Percentiles rank a stretch among this genome's conserved stretches.
Evolutionary conservation across 1,140 invertebrate genomes (phyloP).

Genomic region (Halictus rubicundus): DNA sequence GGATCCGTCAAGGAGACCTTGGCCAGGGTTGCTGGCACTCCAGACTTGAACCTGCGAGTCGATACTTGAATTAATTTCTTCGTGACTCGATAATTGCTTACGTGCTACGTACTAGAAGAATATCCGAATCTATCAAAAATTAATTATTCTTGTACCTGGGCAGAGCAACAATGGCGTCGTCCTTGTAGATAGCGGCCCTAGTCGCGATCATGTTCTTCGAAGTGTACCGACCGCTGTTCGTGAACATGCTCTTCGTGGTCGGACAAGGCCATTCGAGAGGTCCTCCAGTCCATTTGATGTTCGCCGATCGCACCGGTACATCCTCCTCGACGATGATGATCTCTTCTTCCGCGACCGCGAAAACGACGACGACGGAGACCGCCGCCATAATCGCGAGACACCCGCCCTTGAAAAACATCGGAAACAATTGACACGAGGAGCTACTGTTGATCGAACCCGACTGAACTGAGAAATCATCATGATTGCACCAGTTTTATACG

Average conservation of each 20-base stretch:
- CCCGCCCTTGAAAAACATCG: constrained; percentile 23
- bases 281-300: constrained; percentile 77
- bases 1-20: constrained; percentile 76
- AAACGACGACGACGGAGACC: constrained; percentile 27
- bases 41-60: constrained; percentile 75
- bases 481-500: constrained; percentile 64
- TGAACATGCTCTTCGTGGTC: constrained; percentile 80
- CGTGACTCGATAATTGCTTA: no score
- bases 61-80: no score
- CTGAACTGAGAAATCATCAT: constrained; percentile 46
- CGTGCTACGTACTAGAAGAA: no score
- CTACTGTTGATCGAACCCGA: constrained; percentile 3
- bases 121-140: no score
- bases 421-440: neutral
- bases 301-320: neutral
- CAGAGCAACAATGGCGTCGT: constrained; percentile 81
- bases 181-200: constrained; percentile 80
- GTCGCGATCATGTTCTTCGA: constrained; percentile 83
- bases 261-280: constrained; percentile 81
- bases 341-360: constrained; percentile 9
- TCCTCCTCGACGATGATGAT: neutral
- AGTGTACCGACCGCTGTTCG: constrained; percentile 80
- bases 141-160: constrained; percentile 76
- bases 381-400: constrained; percentile 10
- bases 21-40: constrained; percentile 82